phyloP scores from a whole-genome alignment of 1,140 invertebrate species.

The Adelges cooleyi region DNA sequence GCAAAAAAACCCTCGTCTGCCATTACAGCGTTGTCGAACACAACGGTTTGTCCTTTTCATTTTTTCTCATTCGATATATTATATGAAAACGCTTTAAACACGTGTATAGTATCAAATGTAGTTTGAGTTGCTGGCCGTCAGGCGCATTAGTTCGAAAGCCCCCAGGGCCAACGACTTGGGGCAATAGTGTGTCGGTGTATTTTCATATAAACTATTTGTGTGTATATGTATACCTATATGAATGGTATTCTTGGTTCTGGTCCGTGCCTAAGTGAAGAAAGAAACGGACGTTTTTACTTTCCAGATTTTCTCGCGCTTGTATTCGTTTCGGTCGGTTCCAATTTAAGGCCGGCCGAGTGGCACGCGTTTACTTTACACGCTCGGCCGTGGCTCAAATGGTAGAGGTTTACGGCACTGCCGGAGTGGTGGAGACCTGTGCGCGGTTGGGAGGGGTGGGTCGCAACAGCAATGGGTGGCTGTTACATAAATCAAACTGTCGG shows the following conservation, averaged over 20 bases:
- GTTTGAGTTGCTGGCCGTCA: conserved; percentile 3
- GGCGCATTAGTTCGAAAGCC: conserved; percentile 11
- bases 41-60: background rate
- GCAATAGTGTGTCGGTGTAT: background rate
- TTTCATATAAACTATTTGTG: too few relatives aligned
- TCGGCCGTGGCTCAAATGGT: background rate
- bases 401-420: background rate
- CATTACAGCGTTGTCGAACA: background rate
- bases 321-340: conserved; percentile 9
- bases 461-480: background rate
- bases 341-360: conserved; percentile 5
- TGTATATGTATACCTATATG: too few relatives aligned
- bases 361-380: conserved; percentile 7
- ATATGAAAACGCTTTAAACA: background rate
- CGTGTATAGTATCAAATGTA: conserved; percentile 16
- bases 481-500: conserved; percentile 21
- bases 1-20: background rate
- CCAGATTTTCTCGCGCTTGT: conserved; percentile 16
- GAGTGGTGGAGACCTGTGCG: background rate
- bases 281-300: conserved; percentile 17
- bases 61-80: background rate
- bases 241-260: background rate
- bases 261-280: conserved; percentile 1
- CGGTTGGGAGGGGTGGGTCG: background rate
- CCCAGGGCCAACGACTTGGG: background rate